A percentile compares a stretch with the other conserved stretches of the same genome.
phyloP scores from a whole-genome alignment of 2,797 vertebrate species.

The Sandelia bainsii region DNA sequence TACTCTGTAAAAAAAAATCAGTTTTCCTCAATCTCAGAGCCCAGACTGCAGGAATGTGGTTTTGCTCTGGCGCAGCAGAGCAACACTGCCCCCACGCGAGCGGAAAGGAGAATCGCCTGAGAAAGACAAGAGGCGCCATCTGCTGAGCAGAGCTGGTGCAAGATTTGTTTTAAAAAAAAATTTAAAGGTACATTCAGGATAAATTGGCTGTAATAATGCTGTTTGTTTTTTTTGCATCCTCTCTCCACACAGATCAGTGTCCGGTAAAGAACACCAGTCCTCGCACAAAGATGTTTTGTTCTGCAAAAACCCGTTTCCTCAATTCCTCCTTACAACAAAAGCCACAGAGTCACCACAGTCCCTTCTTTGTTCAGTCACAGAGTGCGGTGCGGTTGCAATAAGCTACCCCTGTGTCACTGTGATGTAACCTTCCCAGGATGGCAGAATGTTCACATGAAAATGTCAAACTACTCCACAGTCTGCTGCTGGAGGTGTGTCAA shows the following conservation, averaged over 20 bases:
- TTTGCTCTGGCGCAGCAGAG: conserved; percentile 36
- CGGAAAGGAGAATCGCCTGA: background rate
- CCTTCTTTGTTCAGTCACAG: conserved; percentile 12
- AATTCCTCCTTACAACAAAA: background rate
- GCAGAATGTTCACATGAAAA: conserved; percentile 63
- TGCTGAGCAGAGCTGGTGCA: conserved; percentile 54
- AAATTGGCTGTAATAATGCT: background rate
- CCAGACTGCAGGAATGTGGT: conserved; percentile 77
- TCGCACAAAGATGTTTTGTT: background rate
- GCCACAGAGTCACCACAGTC: background rate
- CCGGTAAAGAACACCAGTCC: background rate
- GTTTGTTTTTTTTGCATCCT: background rate
- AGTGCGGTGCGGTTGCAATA: conserved; percentile 31
- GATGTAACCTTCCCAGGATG: conserved; percentile 61
- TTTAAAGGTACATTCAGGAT: background rate
- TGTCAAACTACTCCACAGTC: conserved; percentile 55
- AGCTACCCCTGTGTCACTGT: conserved; percentile 35
- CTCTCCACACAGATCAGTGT: background rate
- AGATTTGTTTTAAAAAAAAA: background rate
- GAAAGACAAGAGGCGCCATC: conserved; percentile 46
- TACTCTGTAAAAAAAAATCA: conserved; percentile 11
- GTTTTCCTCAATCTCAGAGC: conserved; percentile 14
- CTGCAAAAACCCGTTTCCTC: conserved; percentile 1
- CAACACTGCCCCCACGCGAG: conserved; percentile 81
- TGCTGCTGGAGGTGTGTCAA: conserved; percentile 55